Conservation (phyloP, 2,113 vertebrate species). For the Gavialis gangeticus region DNA sequence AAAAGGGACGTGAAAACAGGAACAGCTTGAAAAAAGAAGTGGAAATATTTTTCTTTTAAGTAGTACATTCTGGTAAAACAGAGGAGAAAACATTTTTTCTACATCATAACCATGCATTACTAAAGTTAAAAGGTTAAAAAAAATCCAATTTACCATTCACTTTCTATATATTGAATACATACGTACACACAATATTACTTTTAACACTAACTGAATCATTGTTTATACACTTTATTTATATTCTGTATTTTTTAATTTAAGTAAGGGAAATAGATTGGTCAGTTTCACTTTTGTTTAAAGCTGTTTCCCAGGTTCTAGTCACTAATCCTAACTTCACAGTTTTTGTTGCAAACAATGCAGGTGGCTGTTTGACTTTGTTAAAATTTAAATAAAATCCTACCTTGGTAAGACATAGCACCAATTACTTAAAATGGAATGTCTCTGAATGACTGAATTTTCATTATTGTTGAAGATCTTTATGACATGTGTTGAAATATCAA, state of each 20-base stretch:
- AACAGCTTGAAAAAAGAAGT: not conserved
- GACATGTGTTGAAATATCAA: constrained; percentile 79
- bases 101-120: not conserved
- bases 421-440: constrained; percentile 77
- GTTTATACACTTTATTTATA: not conserved
- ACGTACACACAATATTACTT: no score
- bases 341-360: not conserved
- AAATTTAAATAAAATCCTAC: constrained; percentile 75
- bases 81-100: not conserved
- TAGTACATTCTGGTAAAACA: not conserved
- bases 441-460: constrained; percentile 77
- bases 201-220: no score
- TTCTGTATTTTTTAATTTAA: not conserved
- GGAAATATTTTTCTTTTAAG: not conserved
- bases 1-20: not conserved
- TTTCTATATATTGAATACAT: no score
- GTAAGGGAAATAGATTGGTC: not conserved
- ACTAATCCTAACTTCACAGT: not conserved
- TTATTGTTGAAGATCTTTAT: constrained; percentile 81
- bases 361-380: not conserved
- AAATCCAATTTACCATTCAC: not conserved
- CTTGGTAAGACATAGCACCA: constrained; percentile 96
- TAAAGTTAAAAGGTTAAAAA: not conserved
- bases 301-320: not conserved
- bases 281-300: not conserved